Evolutionary conservation across 2,888 invertebrate species (phyloP).

Genomic region (Limnephilus rhombicus): DNA sequence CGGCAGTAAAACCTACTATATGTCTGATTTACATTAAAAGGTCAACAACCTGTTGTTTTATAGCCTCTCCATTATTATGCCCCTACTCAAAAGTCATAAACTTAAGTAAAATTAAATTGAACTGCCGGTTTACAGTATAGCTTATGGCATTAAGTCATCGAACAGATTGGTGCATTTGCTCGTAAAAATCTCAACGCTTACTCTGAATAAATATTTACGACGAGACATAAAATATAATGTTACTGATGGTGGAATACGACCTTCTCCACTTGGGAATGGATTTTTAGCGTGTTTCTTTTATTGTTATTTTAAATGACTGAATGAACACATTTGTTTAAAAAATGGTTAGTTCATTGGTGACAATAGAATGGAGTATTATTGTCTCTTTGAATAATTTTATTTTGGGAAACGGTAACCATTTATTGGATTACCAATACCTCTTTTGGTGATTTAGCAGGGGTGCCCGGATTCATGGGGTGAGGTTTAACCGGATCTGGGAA

Average conservation of each 20-base stretch:
- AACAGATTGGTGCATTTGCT: neutral
- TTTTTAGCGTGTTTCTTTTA: neutral
- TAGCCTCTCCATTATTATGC: neutral
- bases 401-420: no score
- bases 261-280: neutral
- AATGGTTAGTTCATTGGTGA: no score
- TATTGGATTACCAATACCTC: no score
- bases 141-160: neutral
- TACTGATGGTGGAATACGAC: neutral
- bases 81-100: neutral
- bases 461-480: no score
- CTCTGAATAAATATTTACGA: neutral
- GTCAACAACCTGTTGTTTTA: neutral
- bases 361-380: no score
- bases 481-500: no score
- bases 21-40: neutral
- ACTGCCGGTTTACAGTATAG: neutral
- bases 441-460: no score
- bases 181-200: conserved; percentile 1
- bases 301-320: neutral
- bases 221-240: conserved; percentile 1
- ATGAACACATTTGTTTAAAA: neutral
- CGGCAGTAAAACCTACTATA: neutral
- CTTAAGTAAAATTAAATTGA: neutral
- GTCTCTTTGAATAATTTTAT: no score